phyloP scores from a whole-genome alignment of 1,140 invertebrate genomes.

The Leucophenga varia region DNA sequence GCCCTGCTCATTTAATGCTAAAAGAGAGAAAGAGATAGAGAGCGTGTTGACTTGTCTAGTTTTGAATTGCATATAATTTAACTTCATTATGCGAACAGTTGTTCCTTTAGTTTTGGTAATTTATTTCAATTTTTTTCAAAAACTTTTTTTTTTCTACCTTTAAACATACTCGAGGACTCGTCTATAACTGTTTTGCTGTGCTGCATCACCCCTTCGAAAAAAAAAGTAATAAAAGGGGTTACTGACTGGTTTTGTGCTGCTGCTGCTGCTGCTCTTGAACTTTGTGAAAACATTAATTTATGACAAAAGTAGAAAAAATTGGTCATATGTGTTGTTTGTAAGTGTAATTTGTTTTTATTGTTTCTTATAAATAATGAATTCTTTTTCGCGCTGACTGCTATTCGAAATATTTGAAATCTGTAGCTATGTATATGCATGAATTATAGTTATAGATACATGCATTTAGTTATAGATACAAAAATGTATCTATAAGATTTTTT shows the following conservation, averaged over 20 bases:
- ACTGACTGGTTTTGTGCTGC: slow-evolving; percentile 2
- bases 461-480: too few species aligned
- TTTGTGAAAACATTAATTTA: slow-evolving; percentile 25
- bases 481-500: too few species aligned
- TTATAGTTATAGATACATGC: too few species aligned
- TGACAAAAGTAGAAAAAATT: slow-evolving; percentile 19
- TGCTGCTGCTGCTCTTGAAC: background rate
- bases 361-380: too few species aligned
- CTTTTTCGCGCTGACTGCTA: too few species aligned
- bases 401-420: too few species aligned
- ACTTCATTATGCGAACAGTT: slow-evolving; percentile 56
- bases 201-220: too few species aligned
- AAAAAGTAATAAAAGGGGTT: slow-evolving; percentile 24
- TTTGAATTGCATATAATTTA: slow-evolving; percentile 40
- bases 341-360: slow-evolving; percentile 46
- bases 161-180: slow-evolving; percentile 15
- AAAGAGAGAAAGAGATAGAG: background rate
- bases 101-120: slow-evolving; percentile 55
- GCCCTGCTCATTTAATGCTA: slow-evolving; percentile 34
- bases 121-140: slow-evolving; percentile 53
- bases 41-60: too few species aligned
- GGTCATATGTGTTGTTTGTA: slow-evolving; percentile 32
- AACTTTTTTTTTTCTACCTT: slow-evolving; percentile 1
- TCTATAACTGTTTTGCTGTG: slow-evolving; percentile 2
- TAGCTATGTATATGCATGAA: too few species aligned